These are phyloP conservation scores for Diarsia mendica DNA, from an alignment of 2,888 invertebrate species.

Conservation along the genomic window DNA sequence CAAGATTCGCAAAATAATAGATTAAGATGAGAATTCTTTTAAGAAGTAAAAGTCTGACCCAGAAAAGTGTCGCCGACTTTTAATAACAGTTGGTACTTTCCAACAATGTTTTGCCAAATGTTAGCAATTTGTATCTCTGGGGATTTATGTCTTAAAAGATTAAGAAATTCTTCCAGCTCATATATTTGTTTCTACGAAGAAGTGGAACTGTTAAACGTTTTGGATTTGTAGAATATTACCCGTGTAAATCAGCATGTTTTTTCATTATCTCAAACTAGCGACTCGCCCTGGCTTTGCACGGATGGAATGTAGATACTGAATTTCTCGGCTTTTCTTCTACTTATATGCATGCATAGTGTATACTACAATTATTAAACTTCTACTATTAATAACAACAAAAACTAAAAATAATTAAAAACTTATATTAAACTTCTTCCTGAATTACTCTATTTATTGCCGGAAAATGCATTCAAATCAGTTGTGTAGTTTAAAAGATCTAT, in stretches of 20 bases:
- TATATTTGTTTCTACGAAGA: slow-evolving; percentile 30
- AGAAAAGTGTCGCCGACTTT: slow-evolving; percentile 61
- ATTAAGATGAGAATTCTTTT: slow-evolving; percentile 39
- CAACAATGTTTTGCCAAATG: slow-evolving; percentile 53
- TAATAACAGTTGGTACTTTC: slow-evolving; percentile 47
- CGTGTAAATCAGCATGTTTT: neutral
- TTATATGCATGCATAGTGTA: no score
- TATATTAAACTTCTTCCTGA: no score
- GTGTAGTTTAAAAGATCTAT: no score
- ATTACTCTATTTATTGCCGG: no score
- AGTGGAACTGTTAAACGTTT: slow-evolving; percentile 14
- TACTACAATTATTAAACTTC: no score
- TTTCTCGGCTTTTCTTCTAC: no score
- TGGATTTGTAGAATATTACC: neutral
- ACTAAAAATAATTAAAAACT: no score
- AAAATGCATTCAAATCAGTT: no score
- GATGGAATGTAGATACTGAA: no score
- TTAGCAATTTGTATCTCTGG: slow-evolving; percentile 49
- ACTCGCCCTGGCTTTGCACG: no score
- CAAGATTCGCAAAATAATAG: slow-evolving; percentile 31
- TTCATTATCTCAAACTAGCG: neutral
- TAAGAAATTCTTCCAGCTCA: slow-evolving; percentile 38
- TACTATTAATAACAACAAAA: no score
- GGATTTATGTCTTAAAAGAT: slow-evolving; percentile 46
- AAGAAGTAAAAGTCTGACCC: slow-evolving; percentile 44